phyloP scores from a whole-genome alignment of 2,888 invertebrate genomes.

The Platycnemis pennipes region DNA sequence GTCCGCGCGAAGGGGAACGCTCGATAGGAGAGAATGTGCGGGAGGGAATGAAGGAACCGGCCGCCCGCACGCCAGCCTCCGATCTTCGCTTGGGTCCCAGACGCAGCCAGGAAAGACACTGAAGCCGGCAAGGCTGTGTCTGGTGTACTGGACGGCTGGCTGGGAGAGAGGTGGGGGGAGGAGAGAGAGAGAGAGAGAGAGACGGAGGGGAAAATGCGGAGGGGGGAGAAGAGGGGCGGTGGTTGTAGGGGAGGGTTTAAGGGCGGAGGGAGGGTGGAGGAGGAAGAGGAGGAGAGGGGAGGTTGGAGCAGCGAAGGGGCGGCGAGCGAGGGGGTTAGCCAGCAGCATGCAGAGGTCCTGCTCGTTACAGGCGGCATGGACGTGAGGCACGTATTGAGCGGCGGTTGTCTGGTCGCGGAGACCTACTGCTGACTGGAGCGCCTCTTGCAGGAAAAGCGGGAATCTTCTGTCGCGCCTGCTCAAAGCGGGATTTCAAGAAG shows the following conservation, averaged over 20 bases:
- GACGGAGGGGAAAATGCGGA: neutral
- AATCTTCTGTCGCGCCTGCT: conserved; percentile 66
- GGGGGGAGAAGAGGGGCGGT: neutral
- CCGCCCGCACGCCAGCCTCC: neutral
- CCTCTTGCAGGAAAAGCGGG: conserved; percentile 48
- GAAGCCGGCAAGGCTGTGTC: conserved; percentile 64
- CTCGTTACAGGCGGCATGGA: conserved; percentile 33
- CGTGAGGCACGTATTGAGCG: conserved; percentile 61
- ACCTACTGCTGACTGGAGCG: conserved; percentile 59
- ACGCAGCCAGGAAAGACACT: conserved; percentile 65
- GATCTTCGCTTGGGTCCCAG: neutral
- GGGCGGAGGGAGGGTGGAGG: neutral
- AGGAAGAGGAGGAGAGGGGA: neutral
- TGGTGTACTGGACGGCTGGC: conserved; percentile 54
- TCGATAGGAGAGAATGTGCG: too few relatives aligned
- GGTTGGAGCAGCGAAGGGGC: too few relatives aligned
- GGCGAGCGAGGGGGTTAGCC: conserved; percentile 13
- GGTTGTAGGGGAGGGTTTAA: neutral
- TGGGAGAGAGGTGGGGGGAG: neutral
- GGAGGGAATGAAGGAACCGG: neutral
- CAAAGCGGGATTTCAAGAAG: conserved; percentile 67
- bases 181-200: neutral
- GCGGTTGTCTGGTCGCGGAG: conserved; percentile 54
- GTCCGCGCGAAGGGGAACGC: too few relatives aligned
- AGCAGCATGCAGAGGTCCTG: conserved; percentile 25